Conservation (phyloP, 2,113 vertebrate genomes). For the Triplophysa tibetana region DNA sequence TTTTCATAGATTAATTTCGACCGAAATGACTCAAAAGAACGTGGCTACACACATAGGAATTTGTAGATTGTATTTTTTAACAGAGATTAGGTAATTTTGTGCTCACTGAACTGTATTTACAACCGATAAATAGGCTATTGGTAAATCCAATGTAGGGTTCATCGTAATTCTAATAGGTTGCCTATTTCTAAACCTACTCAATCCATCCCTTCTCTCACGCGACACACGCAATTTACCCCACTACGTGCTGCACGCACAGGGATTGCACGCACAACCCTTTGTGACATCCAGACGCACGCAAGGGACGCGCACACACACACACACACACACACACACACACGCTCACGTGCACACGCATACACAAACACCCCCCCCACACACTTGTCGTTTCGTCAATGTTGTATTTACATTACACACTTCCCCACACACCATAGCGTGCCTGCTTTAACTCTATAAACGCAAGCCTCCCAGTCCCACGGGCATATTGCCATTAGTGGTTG, state of each 20-base stretch:
- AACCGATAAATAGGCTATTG: neutral
- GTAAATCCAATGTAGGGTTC: neutral
- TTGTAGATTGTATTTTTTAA: too few relatives aligned
- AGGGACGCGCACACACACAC: slow-evolving; percentile 48
- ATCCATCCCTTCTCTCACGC: slow-evolving; percentile 30
- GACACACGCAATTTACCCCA: slow-evolving; percentile 33
- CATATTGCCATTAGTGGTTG: slow-evolving; percentile 62
- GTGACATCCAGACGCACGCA: slow-evolving; percentile 21
- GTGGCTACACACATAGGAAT: too few relatives aligned
- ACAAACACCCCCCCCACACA: neutral
- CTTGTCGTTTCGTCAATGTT: slow-evolving; percentile 59
- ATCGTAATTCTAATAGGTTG: neutral
- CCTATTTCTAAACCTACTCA: slow-evolving; percentile 16
- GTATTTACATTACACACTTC: slow-evolving; percentile 69
- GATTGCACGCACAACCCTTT: slow-evolving; percentile 12
- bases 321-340: too few relatives aligned
- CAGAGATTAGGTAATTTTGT: neutral
- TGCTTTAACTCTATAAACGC: slow-evolving; percentile 68
- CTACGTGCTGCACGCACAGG: neutral
- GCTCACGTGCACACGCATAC: slow-evolving; percentile 53
- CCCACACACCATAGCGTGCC: slow-evolving; percentile 73
- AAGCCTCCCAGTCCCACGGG: slow-evolving; percentile 64
- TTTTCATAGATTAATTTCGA: too few relatives aligned
- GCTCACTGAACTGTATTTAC: neutral
- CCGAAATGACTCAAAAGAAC: too few relatives aligned